Percentiles rank a stretch among this genome's conserved stretches.
phyloP scores from a whole-genome alignment of 2,888 invertebrate species.

The Meteorus cinctellus region DNA sequence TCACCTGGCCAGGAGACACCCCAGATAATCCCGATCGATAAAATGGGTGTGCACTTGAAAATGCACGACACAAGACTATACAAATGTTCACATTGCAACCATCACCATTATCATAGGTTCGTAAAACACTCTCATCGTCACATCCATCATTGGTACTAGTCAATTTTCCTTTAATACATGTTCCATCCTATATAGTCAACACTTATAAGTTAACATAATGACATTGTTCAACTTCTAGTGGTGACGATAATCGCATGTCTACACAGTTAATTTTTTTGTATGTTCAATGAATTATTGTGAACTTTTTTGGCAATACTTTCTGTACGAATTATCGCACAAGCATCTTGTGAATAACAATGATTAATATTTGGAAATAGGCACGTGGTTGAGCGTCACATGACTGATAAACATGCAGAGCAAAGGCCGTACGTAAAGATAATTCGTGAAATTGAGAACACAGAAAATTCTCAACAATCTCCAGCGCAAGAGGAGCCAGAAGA shows the following conservation, averaged over 20 bases:
- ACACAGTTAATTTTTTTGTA: background rate
- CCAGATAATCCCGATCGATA: conserved; percentile 76
- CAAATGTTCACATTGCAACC: conserved; percentile 82
- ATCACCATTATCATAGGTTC: conserved; percentile 78
- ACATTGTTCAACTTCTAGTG: background rate
- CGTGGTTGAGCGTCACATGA: conserved; percentile 80
- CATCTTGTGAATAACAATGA: background rate
- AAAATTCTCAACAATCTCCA: conserved; percentile 55
- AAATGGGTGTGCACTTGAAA: conserved; percentile 82
- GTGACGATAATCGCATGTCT: background rate
- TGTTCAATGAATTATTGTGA: background rate
- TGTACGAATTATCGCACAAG: background rate
- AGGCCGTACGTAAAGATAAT: conserved; percentile 74
- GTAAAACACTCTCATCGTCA: conserved; percentile 51
- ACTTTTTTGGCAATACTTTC: background rate
- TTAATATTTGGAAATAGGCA: conserved; percentile 66
- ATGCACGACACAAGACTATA: conserved; percentile 84
- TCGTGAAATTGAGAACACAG: conserved; percentile 71
- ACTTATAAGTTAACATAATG: background rate
- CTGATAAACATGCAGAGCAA: conserved; percentile 77
- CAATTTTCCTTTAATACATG: background rate
- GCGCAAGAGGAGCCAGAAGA: conserved; percentile 63
- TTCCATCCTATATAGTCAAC: too few species aligned
- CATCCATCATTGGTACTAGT: background rate
- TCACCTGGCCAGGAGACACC: conserved; percentile 73